Evolutionary conservation across 2,113 vertebrate species (phyloP).

Genomic region (Hoplias malabaricus): DNA sequence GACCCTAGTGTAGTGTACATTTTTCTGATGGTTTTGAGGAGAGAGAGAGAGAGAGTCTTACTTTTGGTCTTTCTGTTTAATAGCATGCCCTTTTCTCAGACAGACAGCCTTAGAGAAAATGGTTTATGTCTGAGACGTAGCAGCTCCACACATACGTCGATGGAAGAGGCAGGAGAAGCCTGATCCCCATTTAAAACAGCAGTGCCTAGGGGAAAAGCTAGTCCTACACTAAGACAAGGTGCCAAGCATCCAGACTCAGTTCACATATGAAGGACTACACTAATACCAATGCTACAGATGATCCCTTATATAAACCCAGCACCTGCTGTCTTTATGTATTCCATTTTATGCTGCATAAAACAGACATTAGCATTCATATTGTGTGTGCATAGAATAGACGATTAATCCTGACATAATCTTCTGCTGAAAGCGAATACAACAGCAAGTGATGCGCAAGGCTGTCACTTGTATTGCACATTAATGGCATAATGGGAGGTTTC

Average conservation of each 20-base stretch:
- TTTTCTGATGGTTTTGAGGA: too few species aligned
- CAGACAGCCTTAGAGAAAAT: background rate
- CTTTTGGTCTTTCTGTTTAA: background rate
- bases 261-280: background rate
- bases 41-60: background rate
- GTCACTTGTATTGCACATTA: slow-evolving; percentile 53
- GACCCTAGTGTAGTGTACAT: too few species aligned
- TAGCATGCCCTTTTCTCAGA: background rate
- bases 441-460: slow-evolving; percentile 31
- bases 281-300: background rate
- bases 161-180: background rate
- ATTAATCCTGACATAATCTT: background rate
- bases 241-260: background rate
- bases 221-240: background rate
- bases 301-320: background rate
- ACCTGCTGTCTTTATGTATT: background rate
- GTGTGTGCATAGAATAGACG: background rate
- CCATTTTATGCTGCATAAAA: background rate
- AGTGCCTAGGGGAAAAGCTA: background rate
- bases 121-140: background rate
- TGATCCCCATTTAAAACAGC: background rate
- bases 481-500: slow-evolving; percentile 49
- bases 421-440: background rate
- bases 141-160: background rate
- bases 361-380: background rate